A percentile compares a stretch with the other conserved stretches of the same genome.
phyloP scores from a whole-genome alignment of 2,113 vertebrate genomes.

The Nipponia nippon region DNA sequence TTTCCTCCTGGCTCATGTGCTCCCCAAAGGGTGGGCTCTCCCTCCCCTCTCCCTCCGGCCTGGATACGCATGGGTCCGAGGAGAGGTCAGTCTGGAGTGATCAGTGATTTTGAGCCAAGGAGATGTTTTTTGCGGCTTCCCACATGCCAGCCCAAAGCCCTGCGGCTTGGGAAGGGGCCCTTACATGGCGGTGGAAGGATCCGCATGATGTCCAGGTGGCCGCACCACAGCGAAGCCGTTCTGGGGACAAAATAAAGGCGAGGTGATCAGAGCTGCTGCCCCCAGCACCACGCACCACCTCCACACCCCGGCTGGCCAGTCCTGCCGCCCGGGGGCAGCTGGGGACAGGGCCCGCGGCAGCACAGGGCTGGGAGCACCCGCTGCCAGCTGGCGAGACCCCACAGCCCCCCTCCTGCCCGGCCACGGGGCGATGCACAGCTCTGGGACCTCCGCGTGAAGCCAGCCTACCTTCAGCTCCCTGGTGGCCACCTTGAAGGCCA shows the following conservation, averaged over 20 bases:
- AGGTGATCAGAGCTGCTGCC: not conserved
- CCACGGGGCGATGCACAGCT: accelerated
- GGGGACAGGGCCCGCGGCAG: not conserved
- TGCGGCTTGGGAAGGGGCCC: not conserved
- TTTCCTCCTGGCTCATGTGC: not conserved
- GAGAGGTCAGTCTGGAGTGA: not conserved
- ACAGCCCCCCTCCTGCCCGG: accelerated
- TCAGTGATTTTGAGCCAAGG: not conserved
- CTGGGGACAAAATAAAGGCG: constrained; percentile 54
- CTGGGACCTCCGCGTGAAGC: not conserved
- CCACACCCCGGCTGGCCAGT: accelerated
- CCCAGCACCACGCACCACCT: accelerated
- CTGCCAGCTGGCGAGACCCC: not conserved
- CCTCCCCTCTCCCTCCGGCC: not conserved
- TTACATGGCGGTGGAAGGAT: constrained; percentile 87
- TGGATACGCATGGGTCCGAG: accelerated
- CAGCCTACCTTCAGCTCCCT: constrained; percentile 85
- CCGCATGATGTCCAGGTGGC: constrained; percentile 90
- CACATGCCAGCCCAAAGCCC: not conserved
- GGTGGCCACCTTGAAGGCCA: constrained; percentile 89
- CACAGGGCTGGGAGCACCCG: not conserved
- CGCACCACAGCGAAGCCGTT: constrained; percentile 94
- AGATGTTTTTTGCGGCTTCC: not conserved
- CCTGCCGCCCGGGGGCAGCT: not conserved
- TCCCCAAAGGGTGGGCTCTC: not conserved